Evolutionary conservation across 2,113 vertebrate species (phyloP), one percentile per base, ranked within the genome.

Genomic region (Monopterus albus): DNA sequence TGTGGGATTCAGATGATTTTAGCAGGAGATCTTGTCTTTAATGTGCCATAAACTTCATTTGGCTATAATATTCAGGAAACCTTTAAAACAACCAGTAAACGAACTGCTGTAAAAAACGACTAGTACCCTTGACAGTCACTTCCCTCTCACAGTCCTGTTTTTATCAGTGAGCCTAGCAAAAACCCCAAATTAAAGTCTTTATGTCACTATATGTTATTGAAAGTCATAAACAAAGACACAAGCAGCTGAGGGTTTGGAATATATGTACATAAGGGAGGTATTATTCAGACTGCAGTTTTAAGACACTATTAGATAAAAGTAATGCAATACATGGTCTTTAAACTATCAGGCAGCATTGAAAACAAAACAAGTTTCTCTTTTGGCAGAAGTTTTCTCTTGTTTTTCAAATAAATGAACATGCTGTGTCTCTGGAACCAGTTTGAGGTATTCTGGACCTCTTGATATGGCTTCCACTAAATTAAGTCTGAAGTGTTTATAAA

Each of bases 81-180:
- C 87, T 92, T 91, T 90, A 88, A 92, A 91, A 92, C 87, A 91
- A 86, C 78, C 82, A 89, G 90, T 82, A 90, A 93, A 92, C 89
- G 81, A 90, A 85, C 88, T 84, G 88, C 85, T 89, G 78, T 92
- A 92, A 93, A 91, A 91, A 14, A 57, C 40, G 79, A 86, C 75
- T 77, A 69, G 86, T 78, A 78, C 75, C 86, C 78, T 83, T 67
- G 82, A 17, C 67, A 42, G 63, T 9, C 31, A 33, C 53, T 42
- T 64, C 82, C 60, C 71, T 57, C 83, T 78, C 65, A 42, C 61
- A 31, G 52, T 50, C 31, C 74, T 86, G 78, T 79, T 90, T 91
- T 90, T 86, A 90, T 79, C 77, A 50, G 76, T 28, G 56, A 55
- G 67, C 78, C 40, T 45, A 11, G 42, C 57, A 18, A 51, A 79